A percentile compares a stretch with the other conserved stretches of the same genome.
These are phyloP conservation scores for Lottia gigantea DNA, from an alignment of 2,888 invertebrate species.

Conservation along the genomic window DNA sequence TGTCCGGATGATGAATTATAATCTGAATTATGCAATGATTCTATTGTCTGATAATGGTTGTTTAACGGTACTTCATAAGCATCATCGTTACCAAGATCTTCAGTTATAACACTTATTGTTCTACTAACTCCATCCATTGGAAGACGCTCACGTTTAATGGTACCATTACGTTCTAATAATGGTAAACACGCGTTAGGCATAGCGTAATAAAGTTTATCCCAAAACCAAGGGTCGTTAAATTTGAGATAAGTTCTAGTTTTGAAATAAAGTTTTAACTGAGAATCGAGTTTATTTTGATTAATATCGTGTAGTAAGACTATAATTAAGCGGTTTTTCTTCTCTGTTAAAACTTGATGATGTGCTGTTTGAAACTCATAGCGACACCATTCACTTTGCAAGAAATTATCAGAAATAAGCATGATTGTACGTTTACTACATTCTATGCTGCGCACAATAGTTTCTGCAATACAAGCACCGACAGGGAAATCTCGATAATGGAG, in stretches of 20 bases:
- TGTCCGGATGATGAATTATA: conserved; percentile 25
- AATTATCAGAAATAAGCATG: conserved; percentile 88
- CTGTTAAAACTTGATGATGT: conserved; percentile 81
- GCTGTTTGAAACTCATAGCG: conserved; percentile 89
- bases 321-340: conserved; percentile 81
- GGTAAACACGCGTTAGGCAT: conserved; percentile 72
- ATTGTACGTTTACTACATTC: conserved; percentile 87
- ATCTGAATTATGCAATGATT: background rate
- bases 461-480: conserved; percentile 73
- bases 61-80: background rate
- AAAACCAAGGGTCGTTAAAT: conserved; percentile 92
- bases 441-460: conserved; percentile 88
- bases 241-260: conserved; percentile 86
- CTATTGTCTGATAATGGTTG: conserved; percentile 1
- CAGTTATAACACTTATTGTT: background rate
- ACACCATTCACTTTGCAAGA: conserved; percentile 91
- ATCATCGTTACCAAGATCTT: background rate
- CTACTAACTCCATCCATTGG: conserved; percentile 13
- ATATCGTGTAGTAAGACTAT: conserved; percentile 86
- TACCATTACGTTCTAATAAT: conserved; percentile 20
- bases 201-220: conserved; percentile 90
- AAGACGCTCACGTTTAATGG: conserved; percentile 20
- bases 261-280: conserved; percentile 86
- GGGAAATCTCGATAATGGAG: conserved; percentile 55
- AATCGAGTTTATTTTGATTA: conserved; percentile 84